phyloP scores from a whole-genome alignment of 1,140 invertebrate species.

The Lepidurus packardi region DNA sequence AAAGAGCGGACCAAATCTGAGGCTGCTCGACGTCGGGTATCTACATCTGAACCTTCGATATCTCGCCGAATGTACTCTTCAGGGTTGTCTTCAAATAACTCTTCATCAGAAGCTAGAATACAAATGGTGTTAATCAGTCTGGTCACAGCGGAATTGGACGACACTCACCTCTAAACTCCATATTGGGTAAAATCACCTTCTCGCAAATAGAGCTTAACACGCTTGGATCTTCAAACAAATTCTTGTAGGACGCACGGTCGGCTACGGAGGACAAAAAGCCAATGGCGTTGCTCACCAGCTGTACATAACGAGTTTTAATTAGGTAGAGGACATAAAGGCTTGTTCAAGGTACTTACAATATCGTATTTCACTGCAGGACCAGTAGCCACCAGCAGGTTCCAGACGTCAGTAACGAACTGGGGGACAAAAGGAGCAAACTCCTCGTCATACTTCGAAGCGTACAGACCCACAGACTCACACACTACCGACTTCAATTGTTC shows the following conservation, averaged over 20 bases:
- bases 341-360: conserved; percentile 2
- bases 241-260: conserved; percentile 77
- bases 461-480: conserved; percentile 89
- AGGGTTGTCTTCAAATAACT: conserved; percentile 90
- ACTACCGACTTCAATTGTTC: conserved; percentile 91
- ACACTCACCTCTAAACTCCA: conserved; percentile 68
- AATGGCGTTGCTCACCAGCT: conserved; percentile 89
- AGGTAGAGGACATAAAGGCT: conserved; percentile 12
- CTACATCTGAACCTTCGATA: conserved; percentile 97
- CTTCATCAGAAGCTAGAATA: conserved; percentile 62
- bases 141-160: neutral
- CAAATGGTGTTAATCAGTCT: neutral
- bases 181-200: conserved; percentile 96
- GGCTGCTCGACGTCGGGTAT: conserved; percentile 87
- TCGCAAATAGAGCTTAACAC: conserved; percentile 89
- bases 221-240: conserved; percentile 79
- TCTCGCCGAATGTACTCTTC: conserved; percentile 96
- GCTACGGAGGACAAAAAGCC: conserved; percentile 92
- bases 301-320: conserved; percentile 23
- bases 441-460: conserved; percentile 96
- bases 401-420: conserved; percentile 85
- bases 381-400: conserved; percentile 80
- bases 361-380: conserved; percentile 67
- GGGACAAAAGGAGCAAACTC: conserved; percentile 85
- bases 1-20: conserved; percentile 92